These are phyloP conservation scores for Mellilla xanthometata DNA, from an alignment of 2,888 invertebrate genomes.

Conservation along the genomic window DNA sequence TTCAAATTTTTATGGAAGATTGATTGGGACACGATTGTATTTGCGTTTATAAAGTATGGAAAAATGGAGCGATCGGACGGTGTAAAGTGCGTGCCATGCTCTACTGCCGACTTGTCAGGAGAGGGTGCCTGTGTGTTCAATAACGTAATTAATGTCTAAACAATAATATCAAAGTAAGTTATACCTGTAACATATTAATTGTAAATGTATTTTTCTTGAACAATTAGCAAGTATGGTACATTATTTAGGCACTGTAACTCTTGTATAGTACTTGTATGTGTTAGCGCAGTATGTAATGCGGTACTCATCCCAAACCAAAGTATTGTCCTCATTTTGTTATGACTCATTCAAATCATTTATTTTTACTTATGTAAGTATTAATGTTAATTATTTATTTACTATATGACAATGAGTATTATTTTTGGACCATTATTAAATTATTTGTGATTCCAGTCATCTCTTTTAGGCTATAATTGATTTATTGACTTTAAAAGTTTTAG, in stretches of 20 bases:
- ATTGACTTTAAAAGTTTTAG: constrained; percentile 21
- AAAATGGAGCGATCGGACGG: constrained; percentile 36
- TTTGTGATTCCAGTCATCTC: constrained; percentile 40
- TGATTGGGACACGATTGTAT: constrained; percentile 26
- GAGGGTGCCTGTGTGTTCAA: constrained; percentile 80
- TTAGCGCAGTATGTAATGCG: constrained; percentile 24
- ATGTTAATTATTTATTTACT: constrained; percentile 49
- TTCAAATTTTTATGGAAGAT: constrained; percentile 27
- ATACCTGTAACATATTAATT: constrained; percentile 18
- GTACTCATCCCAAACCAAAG: constrained; percentile 72
- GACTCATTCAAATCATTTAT: constrained; percentile 46
- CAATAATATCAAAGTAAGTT: constrained; percentile 41
- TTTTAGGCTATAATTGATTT: constrained; percentile 18
- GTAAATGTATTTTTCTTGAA: constrained; percentile 23
- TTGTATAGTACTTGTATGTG: no score
- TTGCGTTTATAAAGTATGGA: constrained; percentile 11
- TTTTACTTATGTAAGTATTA: constrained; percentile 47
- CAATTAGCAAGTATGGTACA: constrained; percentile 14
- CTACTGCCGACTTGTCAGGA: constrained; percentile 68
- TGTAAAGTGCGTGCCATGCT: constrained; percentile 65
- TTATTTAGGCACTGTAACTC: constrained; percentile 22
- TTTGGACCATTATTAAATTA: constrained; percentile 55
- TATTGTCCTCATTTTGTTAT: constrained; percentile 60
- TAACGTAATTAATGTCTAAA: constrained; percentile 48
- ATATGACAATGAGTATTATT: constrained; percentile 58